These are phyloP conservation scores for Zelleria hepariella DNA, from an alignment of 2,888 invertebrate genomes.

Conservation along the genomic window DNA sequence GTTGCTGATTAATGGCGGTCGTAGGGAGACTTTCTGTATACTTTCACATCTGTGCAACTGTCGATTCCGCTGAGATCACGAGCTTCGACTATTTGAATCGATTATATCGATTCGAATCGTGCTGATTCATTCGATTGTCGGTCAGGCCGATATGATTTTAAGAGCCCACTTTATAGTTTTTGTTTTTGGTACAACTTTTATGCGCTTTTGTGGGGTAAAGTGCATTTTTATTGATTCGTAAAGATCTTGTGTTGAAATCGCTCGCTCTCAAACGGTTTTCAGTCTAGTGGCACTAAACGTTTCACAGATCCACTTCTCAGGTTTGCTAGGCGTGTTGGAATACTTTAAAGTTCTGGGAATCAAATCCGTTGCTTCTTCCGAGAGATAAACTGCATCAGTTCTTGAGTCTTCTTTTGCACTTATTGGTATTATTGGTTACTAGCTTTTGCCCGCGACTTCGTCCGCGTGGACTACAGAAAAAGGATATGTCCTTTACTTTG, in stretches of 20 bases:
- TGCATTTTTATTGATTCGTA: neutral
- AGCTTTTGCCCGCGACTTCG: too few species aligned
- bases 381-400: too few species aligned
- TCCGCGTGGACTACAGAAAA: too few species aligned
- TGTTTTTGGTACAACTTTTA: neutral
- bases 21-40: neutral
- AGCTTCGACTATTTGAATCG: constrained; percentile 1
- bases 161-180: neutral
- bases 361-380: too few species aligned
- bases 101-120: constrained; percentile 2
- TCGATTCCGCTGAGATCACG: constrained; percentile 2
- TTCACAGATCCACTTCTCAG: too few species aligned
- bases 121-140: constrained; percentile 1
- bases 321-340: too few species aligned
- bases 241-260: neutral
- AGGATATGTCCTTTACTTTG: too few species aligned
- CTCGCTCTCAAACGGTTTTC: neutral
- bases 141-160: neutral
- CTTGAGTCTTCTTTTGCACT: too few species aligned
- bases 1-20: too few species aligned
- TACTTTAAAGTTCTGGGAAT: too few species aligned
- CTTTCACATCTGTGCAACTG: neutral
- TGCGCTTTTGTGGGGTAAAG: neutral
- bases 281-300: too few species aligned
- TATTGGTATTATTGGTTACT: too few species aligned